These are phyloP conservation scores for Lordiphosa fenestrarum DNA, from an alignment of 2,888 invertebrate species.

Conservation along the genomic window DNA sequence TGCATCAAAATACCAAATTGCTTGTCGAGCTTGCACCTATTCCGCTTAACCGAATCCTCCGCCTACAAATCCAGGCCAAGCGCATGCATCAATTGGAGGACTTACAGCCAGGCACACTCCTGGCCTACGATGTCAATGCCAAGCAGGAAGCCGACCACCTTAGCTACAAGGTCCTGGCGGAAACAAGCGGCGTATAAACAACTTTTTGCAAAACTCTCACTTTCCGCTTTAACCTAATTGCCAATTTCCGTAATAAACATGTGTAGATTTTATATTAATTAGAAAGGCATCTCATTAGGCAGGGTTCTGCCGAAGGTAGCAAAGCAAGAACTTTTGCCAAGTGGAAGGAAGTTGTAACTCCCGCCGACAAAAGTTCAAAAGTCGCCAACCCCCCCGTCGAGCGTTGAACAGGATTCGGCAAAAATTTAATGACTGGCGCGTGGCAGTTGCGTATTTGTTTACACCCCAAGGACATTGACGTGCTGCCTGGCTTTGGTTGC, in stretches of 20 bases:
- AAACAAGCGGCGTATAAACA: background rate
- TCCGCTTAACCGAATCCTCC: background rate
- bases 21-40: slow-evolving; percentile 6
- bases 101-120: slow-evolving; percentile 19
- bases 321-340: slow-evolving; percentile 8
- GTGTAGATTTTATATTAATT: slow-evolving; percentile 43
- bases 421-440: slow-evolving; percentile 64
- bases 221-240: slow-evolving; percentile 37
- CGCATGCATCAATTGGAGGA: slow-evolving; percentile 7
- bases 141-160: slow-evolving; percentile 5
- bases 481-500: slow-evolving; percentile 13
- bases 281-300: slow-evolving; percentile 49
- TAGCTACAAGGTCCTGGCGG: slow-evolving; percentile 3
- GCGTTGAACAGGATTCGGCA: slow-evolving; percentile 26
- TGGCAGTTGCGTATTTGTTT: slow-evolving; percentile 57
- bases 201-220: slow-evolving; percentile 2
- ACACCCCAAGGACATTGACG: slow-evolving; percentile 42
- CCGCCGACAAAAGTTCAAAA: slow-evolving; percentile 53
- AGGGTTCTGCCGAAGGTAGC: slow-evolving; percentile 11
- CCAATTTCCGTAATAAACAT: slow-evolving; percentile 61
- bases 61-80: background rate
- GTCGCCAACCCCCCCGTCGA: slow-evolving; percentile 27
- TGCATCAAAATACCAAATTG: slow-evolving; percentile 20
- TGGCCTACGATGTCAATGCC: slow-evolving; percentile 26
- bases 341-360: slow-evolving; percentile 6